Evolutionary conservation across 2,888 invertebrate species (phyloP), one percentile per base, ranked within the genome.

Genomic region (Diaprepes abbreviatus): DNA sequence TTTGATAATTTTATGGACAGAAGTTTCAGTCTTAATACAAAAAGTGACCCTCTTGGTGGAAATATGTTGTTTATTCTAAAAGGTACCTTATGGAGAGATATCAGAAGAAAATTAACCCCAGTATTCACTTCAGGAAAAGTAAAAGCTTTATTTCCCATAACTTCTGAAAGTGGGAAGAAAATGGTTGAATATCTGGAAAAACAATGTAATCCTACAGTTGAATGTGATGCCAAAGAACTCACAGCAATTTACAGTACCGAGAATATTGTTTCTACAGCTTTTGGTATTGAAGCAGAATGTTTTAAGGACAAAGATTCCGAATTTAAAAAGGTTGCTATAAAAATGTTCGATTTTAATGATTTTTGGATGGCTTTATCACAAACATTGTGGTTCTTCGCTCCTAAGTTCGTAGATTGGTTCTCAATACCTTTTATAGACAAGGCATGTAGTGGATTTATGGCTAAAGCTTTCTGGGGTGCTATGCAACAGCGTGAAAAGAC

Each of bases 91-190:
- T 89, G 89, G 89, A 87, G 85, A 74, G 80, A 80, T 31, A 76
- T 87, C n/a, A 81, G 89, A 19, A 75, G 83, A 0, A 87, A 87
- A 71, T 78, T 89, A 28, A 85, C 87, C 0, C 88, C 88, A 0
- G 85, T 86, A 0, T 86, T 89, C 75, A 86, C 88, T 1, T 84
- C 85, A 1, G 87, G 86, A 17, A 89, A 88, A 78, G 79, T 89
- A 63, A 88, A 85, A 75, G 80, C 78, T 45, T 87, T 88, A 87
- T 83, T 86, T 17, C 82, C 83, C 0, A 75, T 86, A n/a, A 83
- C 87, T 70, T 74, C 82, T n/a, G 80, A 83, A 12, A 83, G 82
- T 36, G 82, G 83, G 0, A 66, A 77, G 28, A 76, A 80, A 36
- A 75, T 85, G 38, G 73, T 73, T 2, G 64, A 74, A 54, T 74